phyloP scores from a whole-genome alignment of 2,888 invertebrate genomes.

The Caenorhabditis virilis region DNA sequence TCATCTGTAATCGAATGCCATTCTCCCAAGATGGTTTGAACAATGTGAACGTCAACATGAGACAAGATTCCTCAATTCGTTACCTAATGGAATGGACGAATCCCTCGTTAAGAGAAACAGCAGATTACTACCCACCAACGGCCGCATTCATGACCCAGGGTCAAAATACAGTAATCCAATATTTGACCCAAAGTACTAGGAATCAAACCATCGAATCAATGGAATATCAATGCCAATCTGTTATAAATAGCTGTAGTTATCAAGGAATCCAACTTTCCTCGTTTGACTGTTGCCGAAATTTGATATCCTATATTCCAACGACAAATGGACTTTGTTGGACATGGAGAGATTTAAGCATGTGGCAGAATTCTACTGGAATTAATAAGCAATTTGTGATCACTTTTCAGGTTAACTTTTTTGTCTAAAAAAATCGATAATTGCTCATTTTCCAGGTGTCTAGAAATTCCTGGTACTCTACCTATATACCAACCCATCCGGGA shows the following conservation, averaged over 20 bases:
- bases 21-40: conserved; percentile 51
- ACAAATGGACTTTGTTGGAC: conserved; percentile 43
- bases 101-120: conserved; percentile 39
- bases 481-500: conserved; percentile 46
- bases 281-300: conserved; percentile 45
- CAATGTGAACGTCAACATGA: conserved; percentile 38
- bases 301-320: conserved; percentile 27
- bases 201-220: conserved; percentile 39
- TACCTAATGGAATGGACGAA: conserved; percentile 58
- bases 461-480: conserved; percentile 52
- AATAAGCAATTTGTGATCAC: conserved; percentile 43
- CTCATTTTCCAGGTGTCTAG: conserved; percentile 42
- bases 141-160: conserved; percentile 29
- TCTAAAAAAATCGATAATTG: neutral
- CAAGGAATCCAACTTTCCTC: conserved; percentile 39
- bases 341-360: conserved; percentile 38
- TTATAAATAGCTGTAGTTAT: conserved; percentile 47
- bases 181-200: conserved; percentile 24
- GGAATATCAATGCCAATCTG: conserved; percentile 51
- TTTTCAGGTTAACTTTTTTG: conserved; percentile 36
- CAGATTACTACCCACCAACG: conserved; percentile 38
- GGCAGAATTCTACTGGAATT: conserved; percentile 40
- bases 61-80: conserved; percentile 41
- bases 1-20: conserved; percentile 57
- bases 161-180: conserved; percentile 32